Conservation (phyloP, 2,113 vertebrate genomes). For the Cephalopterus ornatus region DNA sequence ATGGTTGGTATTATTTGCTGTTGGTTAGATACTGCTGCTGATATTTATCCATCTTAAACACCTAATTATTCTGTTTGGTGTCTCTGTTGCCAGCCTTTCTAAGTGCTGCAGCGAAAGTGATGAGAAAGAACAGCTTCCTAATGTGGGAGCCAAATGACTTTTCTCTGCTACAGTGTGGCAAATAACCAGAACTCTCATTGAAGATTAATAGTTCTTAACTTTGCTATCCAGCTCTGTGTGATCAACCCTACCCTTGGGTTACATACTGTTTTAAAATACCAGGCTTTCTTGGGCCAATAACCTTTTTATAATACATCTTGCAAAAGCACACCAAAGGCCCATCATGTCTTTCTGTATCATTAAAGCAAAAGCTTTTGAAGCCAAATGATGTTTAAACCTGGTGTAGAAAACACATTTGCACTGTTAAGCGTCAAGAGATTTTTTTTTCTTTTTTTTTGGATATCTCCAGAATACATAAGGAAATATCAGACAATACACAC, state of each 20-base stretch:
- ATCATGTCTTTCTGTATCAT: neutral
- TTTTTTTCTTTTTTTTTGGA: neutral
- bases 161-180: neutral
- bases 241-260: neutral
- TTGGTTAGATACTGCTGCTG: neutral
- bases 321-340: neutral
- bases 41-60: neutral
- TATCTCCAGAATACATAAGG: neutral
- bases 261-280: neutral
- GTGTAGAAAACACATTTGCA: neutral
- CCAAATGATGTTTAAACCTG: neutral
- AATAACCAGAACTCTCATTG: neutral
- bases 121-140: neutral
- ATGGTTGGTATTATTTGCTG: neutral
- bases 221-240: neutral
- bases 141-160: neutral
- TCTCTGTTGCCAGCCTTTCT: neutral
- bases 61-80: neutral
- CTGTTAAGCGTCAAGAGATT: neutral
- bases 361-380: neutral
- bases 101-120: neutral
- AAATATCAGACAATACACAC: neutral
- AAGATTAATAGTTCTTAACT: slow-evolving; percentile 32
- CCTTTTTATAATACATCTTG: neutral
- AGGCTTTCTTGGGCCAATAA: neutral